Conservation (phyloP, 2,113 vertebrate species). For the Meleagris gallopavo region DNA sequence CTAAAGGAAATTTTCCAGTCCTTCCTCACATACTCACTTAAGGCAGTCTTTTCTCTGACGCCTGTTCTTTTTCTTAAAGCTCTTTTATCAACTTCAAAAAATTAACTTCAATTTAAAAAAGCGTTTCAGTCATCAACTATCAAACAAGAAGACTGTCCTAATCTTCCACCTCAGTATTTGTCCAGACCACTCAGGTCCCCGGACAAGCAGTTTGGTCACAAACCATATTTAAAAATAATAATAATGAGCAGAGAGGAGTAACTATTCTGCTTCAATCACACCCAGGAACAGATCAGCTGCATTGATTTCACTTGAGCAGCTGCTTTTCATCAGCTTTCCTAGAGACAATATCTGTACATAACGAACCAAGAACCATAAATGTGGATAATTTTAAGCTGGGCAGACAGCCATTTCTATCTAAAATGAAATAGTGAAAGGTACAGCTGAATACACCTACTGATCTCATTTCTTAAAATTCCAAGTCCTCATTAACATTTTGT, state of each 20-base stretch:
- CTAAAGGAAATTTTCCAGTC: neutral
- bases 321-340: neutral
- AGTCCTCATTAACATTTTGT: neutral
- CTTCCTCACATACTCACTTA: neutral
- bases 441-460: neutral
- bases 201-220: rapidly evolving
- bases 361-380: neutral
- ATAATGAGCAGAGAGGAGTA: rapidly evolving
- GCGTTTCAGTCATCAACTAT: no score
- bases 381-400: neutral
- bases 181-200: neutral
- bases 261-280: neutral
- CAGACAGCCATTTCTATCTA: neutral
- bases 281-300: neutral
- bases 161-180: neutral
- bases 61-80: neutral
- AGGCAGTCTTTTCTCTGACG: neutral
- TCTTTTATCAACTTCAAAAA: neutral
- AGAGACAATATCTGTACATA: neutral
- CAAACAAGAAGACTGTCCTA: neutral
- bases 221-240: rapidly evolving
- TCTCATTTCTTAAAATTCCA: neutral
- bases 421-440: neutral
- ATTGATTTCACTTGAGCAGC: neutral
- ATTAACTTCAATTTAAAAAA: neutral